Evolutionary conservation across 2,797 vertebrate species (phyloP).

Genomic region (Remorina albescens): DNA sequence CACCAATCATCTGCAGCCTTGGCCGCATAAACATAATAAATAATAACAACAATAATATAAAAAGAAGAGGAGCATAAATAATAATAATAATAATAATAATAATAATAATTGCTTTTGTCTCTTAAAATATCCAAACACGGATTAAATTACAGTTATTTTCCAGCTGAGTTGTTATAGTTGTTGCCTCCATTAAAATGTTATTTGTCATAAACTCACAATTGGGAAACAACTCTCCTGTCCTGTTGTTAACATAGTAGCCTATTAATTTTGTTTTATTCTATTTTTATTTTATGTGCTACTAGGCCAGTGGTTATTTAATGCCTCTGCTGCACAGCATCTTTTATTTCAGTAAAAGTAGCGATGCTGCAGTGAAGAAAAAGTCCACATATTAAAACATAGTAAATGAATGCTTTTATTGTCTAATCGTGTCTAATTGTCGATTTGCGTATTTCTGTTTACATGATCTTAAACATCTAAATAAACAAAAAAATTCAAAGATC

Average conservation of each 20-base stretch:
- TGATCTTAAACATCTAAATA: background rate
- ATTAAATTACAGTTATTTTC: background rate
- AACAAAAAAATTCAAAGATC: too few relatives aligned
- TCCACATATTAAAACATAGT: too few relatives aligned
- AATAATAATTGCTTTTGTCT: background rate
- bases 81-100: background rate
- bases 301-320: background rate
- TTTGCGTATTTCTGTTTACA: background rate
- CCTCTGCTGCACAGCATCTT: background rate
- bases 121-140: background rate
- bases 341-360: background rate
- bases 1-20: background rate
- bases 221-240: background rate
- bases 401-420: too few relatives aligned
- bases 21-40: background rate
- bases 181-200: background rate
- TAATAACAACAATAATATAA: background rate
- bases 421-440: too few relatives aligned
- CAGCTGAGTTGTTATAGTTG: background rate
- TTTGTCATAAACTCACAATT: background rate
- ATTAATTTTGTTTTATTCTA: background rate
- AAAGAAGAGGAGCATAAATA: too few relatives aligned
- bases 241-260: background rate
- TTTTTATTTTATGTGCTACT: background rate
- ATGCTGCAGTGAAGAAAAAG: background rate